Evolutionary conservation across 2,888 invertebrate species (phyloP), one percentile per base, ranked within the genome.

Genomic region (Hylaea fasciaria): DNA sequence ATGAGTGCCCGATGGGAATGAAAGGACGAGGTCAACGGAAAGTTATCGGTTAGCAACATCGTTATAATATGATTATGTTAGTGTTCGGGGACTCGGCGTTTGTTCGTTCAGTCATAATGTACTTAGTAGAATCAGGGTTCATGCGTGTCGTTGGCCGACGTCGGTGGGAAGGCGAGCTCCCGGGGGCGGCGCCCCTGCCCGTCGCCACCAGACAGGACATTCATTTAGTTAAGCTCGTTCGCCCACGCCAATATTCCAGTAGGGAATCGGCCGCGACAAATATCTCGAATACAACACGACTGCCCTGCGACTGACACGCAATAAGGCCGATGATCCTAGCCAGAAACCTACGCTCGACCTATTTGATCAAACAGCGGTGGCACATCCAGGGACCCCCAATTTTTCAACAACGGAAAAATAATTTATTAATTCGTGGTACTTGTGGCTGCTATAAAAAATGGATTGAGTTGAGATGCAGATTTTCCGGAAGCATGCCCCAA

Each of bases 191-290:
- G 57, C 44, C 16, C 44, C 56, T 11, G 37, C 35, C 29, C 17
- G 29, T 28, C 37, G 35, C 13, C 47, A 35, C 47, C 57, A 32
- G 32, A 35, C 46, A 35, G 46, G 46, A 46, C 51, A 45, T 16
- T 57, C 49, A 50, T 49, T 49, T 49, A 57, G 56, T 57, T 39
- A 39, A 50, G 45, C 57, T 10, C 44, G 57, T 51, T 45, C 57
- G 51, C 57, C 51, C 57, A 51, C 57, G 50, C 13, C 32, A 4
- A 39, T 22, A 45, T 51, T 16, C 22, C 51, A 10, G 32, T 12
- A 17, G 57, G 51, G 57, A 57, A 40, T 37, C 28, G 56, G 5
- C 2, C 29, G 28, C 10, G 28, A 11, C n/a, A 2, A 28, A 28
- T 35, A 13, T 12, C 17, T 11, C 40, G 13, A 32, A 17, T 41